Evolutionary conservation across 1,140 invertebrate genomes (phyloP), one percentile per base, ranked within the genome.

Genomic region (Lasioglossum albipes): DNA sequence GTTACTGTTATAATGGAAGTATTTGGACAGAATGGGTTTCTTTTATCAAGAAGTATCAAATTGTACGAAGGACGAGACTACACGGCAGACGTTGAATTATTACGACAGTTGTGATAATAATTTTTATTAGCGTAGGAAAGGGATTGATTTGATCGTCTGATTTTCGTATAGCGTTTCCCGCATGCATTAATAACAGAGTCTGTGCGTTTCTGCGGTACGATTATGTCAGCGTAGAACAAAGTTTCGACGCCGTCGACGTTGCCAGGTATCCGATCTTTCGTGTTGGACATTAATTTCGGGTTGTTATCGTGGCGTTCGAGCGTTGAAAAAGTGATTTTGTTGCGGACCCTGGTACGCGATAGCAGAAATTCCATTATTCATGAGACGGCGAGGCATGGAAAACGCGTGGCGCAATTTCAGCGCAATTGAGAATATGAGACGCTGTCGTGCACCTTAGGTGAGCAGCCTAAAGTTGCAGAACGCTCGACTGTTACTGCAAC

Each of bases 271-370:
- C 41, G 54, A 77, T 70, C 57, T 49, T 22, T 1, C 54, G 0
- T n/a, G 54, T 49, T 22, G 54, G 27, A 31, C 61, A 70, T 71
- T 77, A 22, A 41, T 70, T 62, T 41, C 9, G 41, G 16, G 13
- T n/a, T 52, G 54, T 65, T 65, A 74, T 18, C 27, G 41, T 6
- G 10, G 12, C 27, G 6, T 31, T 31, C 36, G 45, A 54, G 3
- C 45, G 49, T 54, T 22, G 73, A 75, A 67, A 69, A 77, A 36
- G 22, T 61, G 59, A 49, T 42, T 76, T 76, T 22, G 36, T 57
- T 16, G 10, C 31, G 18, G 72, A 0, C 18, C 18, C 4, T 22
- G 31, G 45, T 65, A 65, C 20, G 27, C n/a, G 22, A 65, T 64
- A 22, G 31, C 62, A 27, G 22, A n/a, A 41, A 20, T 22, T 65